These are phyloP conservation scores for Scaptomyza montana DNA, from an alignment of 1,140 invertebrate species.

Conservation along the genomic window DNA sequence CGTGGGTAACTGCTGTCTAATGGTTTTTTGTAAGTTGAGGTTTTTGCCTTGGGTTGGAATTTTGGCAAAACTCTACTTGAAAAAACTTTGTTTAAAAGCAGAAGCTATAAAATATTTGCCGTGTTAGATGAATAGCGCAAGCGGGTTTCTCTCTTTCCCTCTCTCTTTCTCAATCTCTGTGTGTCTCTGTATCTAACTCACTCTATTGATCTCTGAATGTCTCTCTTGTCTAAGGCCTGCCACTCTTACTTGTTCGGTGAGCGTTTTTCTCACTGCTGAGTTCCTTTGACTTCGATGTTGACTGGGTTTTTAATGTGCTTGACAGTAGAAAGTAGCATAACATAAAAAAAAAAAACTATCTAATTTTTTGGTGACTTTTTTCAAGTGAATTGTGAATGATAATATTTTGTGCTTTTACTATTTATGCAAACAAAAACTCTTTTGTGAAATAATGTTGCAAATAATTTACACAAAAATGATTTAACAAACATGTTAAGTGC, in stretches of 20 bases:
- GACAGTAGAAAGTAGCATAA: slow-evolving; percentile 57
- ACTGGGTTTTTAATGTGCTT: slow-evolving; percentile 47
- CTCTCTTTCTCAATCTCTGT: slow-evolving; percentile 1
- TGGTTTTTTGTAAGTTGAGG: slow-evolving; percentile 7
- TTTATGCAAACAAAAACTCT: not conserved
- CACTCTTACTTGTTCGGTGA: not conserved
- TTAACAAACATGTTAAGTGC: not conserved
- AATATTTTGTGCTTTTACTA: slow-evolving; percentile 5
- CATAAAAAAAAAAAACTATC: no score
- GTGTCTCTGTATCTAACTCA: not conserved
- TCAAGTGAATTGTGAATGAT: slow-evolving; percentile 16
- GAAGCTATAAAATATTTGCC: slow-evolving; percentile 6
- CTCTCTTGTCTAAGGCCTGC: not conserved
- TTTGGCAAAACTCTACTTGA: slow-evolving; percentile 11
- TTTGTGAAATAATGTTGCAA: not conserved
- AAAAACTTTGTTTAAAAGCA: slow-evolving; percentile 1
- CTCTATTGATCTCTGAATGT: not conserved
- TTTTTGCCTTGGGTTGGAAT: not conserved
- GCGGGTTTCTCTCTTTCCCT: slow-evolving; percentile 13
- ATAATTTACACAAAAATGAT: not conserved
- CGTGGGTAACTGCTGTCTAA: not conserved
- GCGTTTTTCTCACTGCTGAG: not conserved
- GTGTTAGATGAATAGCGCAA: slow-evolving; percentile 20
- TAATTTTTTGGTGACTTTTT: slow-evolving; percentile 56
- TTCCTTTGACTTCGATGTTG: slow-evolving; percentile 31